Base-by-base conservation (phyloP, 2,797 vertebrate genomes). In the Oreochromis mossambicus region DNA sequence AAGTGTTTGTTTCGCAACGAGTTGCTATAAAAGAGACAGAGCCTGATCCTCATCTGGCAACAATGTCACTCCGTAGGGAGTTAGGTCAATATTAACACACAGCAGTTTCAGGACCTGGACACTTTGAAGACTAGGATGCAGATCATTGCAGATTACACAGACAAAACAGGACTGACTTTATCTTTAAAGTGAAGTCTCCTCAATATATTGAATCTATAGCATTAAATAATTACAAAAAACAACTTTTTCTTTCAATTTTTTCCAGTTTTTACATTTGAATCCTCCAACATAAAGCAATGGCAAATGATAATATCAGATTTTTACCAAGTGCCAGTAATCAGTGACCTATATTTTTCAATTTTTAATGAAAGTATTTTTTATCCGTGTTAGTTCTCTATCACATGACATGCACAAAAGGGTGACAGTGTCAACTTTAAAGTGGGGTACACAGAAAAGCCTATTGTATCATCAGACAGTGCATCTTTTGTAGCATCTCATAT, bases 71-170 rank as follows among this genome's bases (percentile, higher is more conserved):
- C n/a, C 79, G 29, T n/a, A 41, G 76, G 75, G 78, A 90, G 83
- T 85, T 92, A 73, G 68, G 94, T 95, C 93, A 96, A 96, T 96
- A 96, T 96, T 96, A 94, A 91, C 92, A 89, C 81, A 77, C 19
- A 43, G 86, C 92, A 91, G 90, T 95, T 95, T 92, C 89, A 94
- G 94, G 95, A 94, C 87, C 41, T 91, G 79, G 73, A 75, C 43
- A 32, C 10, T 83, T 80, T 82, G 7, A 86, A 68, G 68, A 88
- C 78, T 61, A 94, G 87, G 88, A 91, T 90, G 77, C 61, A 66
- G 66, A 81, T 43, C 43, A 50, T n/a, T 50, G 43, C 3, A 29
- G 66, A 90, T 88, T 75, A 83, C 1, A 63, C 21, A 77, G 24
- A 51, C 38, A 83, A 77, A 77, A 80, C 19, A 56, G 2, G 81